These are phyloP conservation scores for Sardina pilchardus DNA, from an alignment of 2,113 vertebrate genomes.

Conservation along the genomic window DNA sequence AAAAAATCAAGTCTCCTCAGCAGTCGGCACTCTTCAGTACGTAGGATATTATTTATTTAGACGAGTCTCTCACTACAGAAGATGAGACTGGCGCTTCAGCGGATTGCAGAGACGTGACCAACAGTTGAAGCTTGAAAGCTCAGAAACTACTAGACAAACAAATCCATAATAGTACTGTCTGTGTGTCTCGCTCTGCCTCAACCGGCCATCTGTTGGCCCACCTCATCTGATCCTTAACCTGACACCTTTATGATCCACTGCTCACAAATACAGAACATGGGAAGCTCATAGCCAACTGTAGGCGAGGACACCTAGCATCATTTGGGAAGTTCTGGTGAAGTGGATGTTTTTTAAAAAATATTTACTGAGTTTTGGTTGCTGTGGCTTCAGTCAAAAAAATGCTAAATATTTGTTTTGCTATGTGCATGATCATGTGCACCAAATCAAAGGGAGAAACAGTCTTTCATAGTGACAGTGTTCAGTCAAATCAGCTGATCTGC, in stretches of 20 bases:
- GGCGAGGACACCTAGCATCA: neutral
- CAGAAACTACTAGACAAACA: neutral
- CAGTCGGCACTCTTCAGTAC: conserved; percentile 3
- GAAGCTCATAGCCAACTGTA: neutral
- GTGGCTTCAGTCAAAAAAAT: neutral
- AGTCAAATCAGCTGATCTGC: neutral
- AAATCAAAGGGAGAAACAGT: neutral
- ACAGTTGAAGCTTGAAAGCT: neutral
- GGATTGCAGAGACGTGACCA: neutral
- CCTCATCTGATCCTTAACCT: neutral
- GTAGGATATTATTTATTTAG: neutral
- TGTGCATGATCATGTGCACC: neutral
- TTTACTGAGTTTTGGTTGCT: neutral
- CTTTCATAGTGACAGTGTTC: neutral
- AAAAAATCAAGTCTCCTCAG: neutral
- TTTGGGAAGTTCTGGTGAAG: neutral
- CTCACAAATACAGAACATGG: neutral
- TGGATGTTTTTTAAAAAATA: neutral
- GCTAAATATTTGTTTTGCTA: neutral
- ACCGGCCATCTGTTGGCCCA: neutral
- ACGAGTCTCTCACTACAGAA: neutral
- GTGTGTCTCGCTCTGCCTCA: neutral
- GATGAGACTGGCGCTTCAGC: neutral
- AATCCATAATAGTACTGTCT: neutral
- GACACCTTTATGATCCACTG: neutral